phyloP scores from a whole-genome alignment of 2,888 invertebrate genomes.

The Cordilura impudica region DNA sequence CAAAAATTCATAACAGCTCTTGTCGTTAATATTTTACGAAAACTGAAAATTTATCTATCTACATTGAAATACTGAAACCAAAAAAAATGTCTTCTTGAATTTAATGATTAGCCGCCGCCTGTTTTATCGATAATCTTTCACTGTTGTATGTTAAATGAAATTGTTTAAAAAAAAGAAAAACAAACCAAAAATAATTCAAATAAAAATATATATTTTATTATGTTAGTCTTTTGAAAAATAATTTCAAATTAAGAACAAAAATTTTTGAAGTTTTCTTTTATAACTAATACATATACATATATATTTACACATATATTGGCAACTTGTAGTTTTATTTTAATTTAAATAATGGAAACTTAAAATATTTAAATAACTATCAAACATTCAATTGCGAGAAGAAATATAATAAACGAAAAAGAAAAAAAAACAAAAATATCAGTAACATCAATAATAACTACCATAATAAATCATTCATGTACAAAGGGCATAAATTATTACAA shows the following conservation, averaged over 20 bases:
- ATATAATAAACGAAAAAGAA: not conserved
- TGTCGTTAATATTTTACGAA: too few species aligned
- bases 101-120: too few species aligned
- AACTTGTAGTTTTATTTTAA: constrained; percentile 47
- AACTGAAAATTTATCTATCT: too few species aligned
- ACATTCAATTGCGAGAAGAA: constrained; percentile 21
- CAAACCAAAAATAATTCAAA: not conserved
- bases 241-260: constrained; percentile 30
- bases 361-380: constrained; percentile 25
- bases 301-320: constrained; percentile 54
- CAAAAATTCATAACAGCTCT: too few species aligned
- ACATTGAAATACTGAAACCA: too few species aligned
- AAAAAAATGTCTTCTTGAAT: too few species aligned
- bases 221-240: not conserved
- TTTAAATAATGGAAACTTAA: constrained; percentile 11
- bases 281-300: constrained; percentile 46
- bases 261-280: constrained; percentile 37
- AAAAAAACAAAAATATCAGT: not conserved
- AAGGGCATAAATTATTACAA: not conserved
- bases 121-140: too few species aligned
- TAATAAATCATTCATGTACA: not conserved
- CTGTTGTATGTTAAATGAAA: not conserved
- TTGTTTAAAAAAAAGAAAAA: not conserved
- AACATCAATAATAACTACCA: not conserved
- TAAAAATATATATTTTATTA: not conserved